phyloP scores from a whole-genome alignment of 2,888 invertebrate genomes.

The Andrena marginata region DNA sequence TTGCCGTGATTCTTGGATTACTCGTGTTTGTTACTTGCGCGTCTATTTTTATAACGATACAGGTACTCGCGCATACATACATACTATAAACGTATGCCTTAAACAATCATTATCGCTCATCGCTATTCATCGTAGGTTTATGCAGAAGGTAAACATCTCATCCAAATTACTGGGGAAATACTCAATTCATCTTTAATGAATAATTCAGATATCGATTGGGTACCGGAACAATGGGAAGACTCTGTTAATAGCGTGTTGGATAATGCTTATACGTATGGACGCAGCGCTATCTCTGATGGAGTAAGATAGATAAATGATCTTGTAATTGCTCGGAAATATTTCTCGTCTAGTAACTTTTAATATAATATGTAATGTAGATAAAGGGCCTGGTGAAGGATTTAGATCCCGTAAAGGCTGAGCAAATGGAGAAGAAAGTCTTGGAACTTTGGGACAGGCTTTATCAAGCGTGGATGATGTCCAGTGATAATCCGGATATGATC shows the following conservation, averaged over 20 bases:
- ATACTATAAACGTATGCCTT: neutral
- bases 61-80: conserved; percentile 86
- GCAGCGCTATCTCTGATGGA: conserved; percentile 95
- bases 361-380: conserved; percentile 85
- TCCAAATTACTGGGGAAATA: conserved; percentile 94
- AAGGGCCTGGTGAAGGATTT: conserved; percentile 92
- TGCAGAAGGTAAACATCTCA: conserved; percentile 96
- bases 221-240: conserved; percentile 94
- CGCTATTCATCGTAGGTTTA: conserved; percentile 89
- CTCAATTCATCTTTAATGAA: conserved; percentile 95
- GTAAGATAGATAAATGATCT: conserved; percentile 85
- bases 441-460: conserved; percentile 98
- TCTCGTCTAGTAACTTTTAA: conserved; percentile 14
- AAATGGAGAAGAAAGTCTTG: conserved; percentile 94
- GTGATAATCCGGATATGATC: conserved; percentile 85
- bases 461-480: conserved; percentile 95
- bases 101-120: neutral
- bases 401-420: conserved; percentile 92
- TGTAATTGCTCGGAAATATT: conserved; percentile 4
- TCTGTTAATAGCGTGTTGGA: conserved; percentile 96
- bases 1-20: conserved; percentile 94
- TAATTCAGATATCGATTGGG: conserved; percentile 91
- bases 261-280: conserved; percentile 96
- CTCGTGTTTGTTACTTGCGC: conserved; percentile 92
- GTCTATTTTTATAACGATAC: conserved; percentile 93